Evolutionary conservation across 2,797 vertebrate genomes (phyloP).

Genomic region (Urophycis tenuis): DNA sequence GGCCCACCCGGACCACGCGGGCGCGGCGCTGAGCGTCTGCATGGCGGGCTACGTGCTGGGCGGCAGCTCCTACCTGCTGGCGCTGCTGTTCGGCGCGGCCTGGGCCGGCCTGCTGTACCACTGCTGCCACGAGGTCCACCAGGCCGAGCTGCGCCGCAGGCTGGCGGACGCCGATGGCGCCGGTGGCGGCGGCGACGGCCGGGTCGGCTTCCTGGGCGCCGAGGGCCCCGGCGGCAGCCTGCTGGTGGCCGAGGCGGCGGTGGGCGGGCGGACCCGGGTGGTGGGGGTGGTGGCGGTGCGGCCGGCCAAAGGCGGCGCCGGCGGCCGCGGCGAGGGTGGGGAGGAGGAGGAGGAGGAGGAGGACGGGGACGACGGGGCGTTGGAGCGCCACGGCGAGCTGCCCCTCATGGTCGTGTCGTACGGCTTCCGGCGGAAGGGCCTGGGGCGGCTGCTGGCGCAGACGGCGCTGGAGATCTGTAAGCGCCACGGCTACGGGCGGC

Average conservation of each 20-base stretch:
- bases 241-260: slow-evolving; percentile 63
- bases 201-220: slow-evolving; percentile 50
- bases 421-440: slow-evolving; percentile 35
- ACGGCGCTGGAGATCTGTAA: slow-evolving; percentile 63
- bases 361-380: neutral
- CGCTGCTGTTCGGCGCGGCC: slow-evolving; percentile 55
- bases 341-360: slow-evolving; percentile 15
- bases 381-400: slow-evolving; percentile 42
- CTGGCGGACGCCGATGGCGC: slow-evolving; percentile 43
- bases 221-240: slow-evolving; percentile 54
- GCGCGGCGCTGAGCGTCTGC: slow-evolving; percentile 62
- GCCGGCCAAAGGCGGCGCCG: slow-evolving; percentile 18
- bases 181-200: slow-evolving; percentile 51
- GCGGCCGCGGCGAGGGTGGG: slow-evolving; percentile 7
- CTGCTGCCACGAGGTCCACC: slow-evolving; percentile 63
- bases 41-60: slow-evolving; percentile 68
- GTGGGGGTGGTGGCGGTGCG: slow-evolving; percentile 47
- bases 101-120: slow-evolving; percentile 65
- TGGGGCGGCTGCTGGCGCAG: slow-evolving; percentile 48
- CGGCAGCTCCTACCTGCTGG: slow-evolving; percentile 66
- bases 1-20: slow-evolving; percentile 67
- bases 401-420: slow-evolving; percentile 52
- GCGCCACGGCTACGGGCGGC: slow-evolving; percentile 43
- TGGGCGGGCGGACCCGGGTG: slow-evolving; percentile 49
- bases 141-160: slow-evolving; percentile 50